Base-by-base conservation (phyloP, 2,888 invertebrate species). In the Sipha maydis region DNA sequence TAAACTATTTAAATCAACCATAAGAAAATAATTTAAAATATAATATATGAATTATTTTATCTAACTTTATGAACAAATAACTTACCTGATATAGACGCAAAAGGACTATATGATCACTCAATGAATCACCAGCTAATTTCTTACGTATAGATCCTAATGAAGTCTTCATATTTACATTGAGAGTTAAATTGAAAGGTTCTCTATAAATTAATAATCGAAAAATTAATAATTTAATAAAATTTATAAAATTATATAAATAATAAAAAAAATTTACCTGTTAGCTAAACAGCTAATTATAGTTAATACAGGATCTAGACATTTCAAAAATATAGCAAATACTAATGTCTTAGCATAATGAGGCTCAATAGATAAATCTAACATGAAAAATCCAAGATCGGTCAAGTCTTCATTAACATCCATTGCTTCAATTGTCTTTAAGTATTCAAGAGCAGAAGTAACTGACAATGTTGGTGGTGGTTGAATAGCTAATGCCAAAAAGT, bases 271-370 rank as follows among this genome's bases (percentile, higher is more conserved):
- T 83, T 88, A 91, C 90, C 90, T 90, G 91, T 95, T 94, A 0
- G 97, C 95, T 90, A 98, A 93, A 90, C 95, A 95, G 91, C 98
- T 96, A 0, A 97, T 97, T 73, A 99, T 96, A 2, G 98, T 98
- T 88, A 98, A 92, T 56, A 99, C 94, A 1, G 99, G 98, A 92
- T 98, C 97, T 67, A 98, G 93, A 92, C 99, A 99, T 92, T 97
- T 97, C 90, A 98, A 94, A 5, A 98, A 95, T 73, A 97, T 95
- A 1, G 97, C 95, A 91, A 97, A 97, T 0, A 99, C 92, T 89
- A 99, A 92, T 95, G 97, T 97, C 92, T 99, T 98, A 8, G 97
- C 98, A 78, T 98, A 93, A 90, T 96, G 95, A 0, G 99, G 98
- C 91, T 98, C 98, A 1, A 99, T 94, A 0, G 98, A 97, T 79